phyloP scores from a whole-genome alignment of 2,113 vertebrate species.

The Carlito syrichta region DNA sequence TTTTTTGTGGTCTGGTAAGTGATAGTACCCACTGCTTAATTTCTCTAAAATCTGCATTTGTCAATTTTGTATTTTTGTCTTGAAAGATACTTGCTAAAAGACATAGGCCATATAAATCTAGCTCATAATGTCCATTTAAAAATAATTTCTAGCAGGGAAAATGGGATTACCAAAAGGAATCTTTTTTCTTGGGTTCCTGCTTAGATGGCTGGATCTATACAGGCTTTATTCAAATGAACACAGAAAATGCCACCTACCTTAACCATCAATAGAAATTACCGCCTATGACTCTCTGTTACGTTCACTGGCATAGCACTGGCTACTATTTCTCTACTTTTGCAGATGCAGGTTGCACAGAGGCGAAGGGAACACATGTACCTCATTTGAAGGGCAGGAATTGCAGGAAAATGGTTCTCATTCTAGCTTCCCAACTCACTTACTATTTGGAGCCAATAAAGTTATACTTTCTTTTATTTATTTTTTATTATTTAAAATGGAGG shows the following conservation, averaged over 20 bases:
- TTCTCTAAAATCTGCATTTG: not conserved
- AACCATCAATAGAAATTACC: too few species aligned
- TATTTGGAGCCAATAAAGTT: not conserved
- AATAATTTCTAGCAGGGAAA: not conserved
- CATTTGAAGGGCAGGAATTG: not conserved
- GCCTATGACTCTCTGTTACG: rapidly evolving
- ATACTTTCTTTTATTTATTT: not conserved
- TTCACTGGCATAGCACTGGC: rapidly evolving
- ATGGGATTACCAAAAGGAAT: not conserved
- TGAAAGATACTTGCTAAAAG: not conserved
- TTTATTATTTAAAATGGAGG: not conserved
- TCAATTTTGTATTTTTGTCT: not conserved
- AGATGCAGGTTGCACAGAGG: rapidly evolving
- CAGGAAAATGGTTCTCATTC: not conserved
- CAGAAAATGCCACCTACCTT: not conserved
- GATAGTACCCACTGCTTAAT: constrained; percentile 78
- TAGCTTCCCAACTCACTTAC: not conserved
- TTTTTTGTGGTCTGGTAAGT: constrained; percentile 84
- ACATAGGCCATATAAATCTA: not conserved
- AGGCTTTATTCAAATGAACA: not conserved
- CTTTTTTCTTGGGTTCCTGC: not conserved
- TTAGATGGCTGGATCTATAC: not conserved
- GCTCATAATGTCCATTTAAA: not conserved
- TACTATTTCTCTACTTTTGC: rapidly evolving
- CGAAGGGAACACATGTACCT: not conserved